A percentile compares a stretch with the other conserved stretches of the same genome.
Evolutionary conservation across 2,888 invertebrate genomes (phyloP).

Genomic region (Alsophila aescularia): DNA sequence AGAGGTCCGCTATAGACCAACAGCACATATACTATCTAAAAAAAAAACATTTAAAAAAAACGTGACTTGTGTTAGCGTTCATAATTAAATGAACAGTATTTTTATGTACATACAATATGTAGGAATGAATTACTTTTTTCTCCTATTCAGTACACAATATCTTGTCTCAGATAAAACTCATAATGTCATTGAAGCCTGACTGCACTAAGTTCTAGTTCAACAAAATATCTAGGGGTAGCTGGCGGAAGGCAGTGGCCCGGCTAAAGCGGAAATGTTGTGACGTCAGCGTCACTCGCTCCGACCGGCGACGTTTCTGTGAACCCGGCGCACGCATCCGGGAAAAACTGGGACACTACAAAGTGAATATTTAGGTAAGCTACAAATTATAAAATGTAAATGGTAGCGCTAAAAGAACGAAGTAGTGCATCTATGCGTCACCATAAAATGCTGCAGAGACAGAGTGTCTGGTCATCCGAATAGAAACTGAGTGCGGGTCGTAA

Average conservation of each 20-base stretch:
- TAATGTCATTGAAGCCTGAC: not conserved
- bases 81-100: too few species aligned
- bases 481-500: too few species aligned
- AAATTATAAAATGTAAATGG: constrained; percentile 11
- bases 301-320: constrained; percentile 44
- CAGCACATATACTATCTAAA: too few species aligned
- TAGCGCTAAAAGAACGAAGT: not conserved
- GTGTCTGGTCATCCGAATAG: too few species aligned
- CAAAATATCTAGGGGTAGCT: constrained; percentile 29
- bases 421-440: too few species aligned
- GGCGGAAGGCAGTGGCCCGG: constrained; percentile 51
- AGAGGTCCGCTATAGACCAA: too few species aligned
- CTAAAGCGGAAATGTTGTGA: constrained; percentile 51
- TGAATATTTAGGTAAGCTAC: constrained; percentile 29
- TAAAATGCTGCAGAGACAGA: too few species aligned
- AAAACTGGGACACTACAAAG: constrained; percentile 50
- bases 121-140: too few species aligned
- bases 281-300: constrained; percentile 51
- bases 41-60: too few species aligned
- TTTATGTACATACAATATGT: too few species aligned
- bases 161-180: not conserved
- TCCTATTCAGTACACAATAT: too few species aligned
- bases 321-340: constrained; percentile 54
- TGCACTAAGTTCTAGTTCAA: constrained; percentile 1
- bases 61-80: too few species aligned